phyloP scores from a whole-genome alignment of 2,888 invertebrate genomes.

The Auanema sp. region DNA sequence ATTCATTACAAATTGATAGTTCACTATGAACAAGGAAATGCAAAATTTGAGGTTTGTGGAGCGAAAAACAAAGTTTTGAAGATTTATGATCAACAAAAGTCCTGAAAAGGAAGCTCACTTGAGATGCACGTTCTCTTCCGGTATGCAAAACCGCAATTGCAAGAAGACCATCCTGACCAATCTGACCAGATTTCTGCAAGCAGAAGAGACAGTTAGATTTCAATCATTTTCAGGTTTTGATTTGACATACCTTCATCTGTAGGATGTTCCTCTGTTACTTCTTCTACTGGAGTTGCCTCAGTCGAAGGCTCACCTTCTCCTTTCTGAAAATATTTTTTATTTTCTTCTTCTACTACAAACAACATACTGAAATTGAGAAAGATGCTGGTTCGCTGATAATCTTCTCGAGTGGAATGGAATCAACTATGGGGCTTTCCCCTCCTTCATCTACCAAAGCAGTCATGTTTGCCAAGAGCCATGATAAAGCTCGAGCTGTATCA shows the following conservation, averaged over 20 bases:
- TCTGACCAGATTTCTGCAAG: conserved; percentile 29
- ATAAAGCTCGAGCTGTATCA: conserved; percentile 56
- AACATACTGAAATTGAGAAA: background rate
- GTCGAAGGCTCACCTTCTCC: too few relatives aligned
- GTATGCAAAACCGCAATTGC: conserved; percentile 35
- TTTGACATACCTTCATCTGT: background rate
- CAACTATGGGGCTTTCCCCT: conserved; percentile 16
- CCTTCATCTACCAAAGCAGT: conserved; percentile 37
- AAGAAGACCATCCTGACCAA: conserved; percentile 41
- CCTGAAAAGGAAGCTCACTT: too few relatives aligned
- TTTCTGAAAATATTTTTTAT: background rate
- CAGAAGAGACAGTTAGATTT: conserved; percentile 6
- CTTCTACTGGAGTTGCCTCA: background rate
- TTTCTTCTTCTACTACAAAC: background rate
- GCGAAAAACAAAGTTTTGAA: too few relatives aligned
- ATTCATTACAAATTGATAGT: too few relatives aligned
- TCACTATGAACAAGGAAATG: conserved; percentile 4
- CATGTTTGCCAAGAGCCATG: conserved; percentile 60
- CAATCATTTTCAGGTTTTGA: background rate
- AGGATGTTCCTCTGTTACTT: background rate
- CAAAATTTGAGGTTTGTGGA: too few relatives aligned
- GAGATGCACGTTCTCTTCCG: conserved; percentile 31
- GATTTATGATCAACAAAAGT: too few relatives aligned
- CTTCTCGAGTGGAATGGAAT: conserved; percentile 22
- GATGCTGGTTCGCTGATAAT: conserved; percentile 13